These are phyloP conservation scores for Hephaestus fuliginosus DNA, from an alignment of 2,797 vertebrate genomes.

Conservation along the genomic window DNA sequence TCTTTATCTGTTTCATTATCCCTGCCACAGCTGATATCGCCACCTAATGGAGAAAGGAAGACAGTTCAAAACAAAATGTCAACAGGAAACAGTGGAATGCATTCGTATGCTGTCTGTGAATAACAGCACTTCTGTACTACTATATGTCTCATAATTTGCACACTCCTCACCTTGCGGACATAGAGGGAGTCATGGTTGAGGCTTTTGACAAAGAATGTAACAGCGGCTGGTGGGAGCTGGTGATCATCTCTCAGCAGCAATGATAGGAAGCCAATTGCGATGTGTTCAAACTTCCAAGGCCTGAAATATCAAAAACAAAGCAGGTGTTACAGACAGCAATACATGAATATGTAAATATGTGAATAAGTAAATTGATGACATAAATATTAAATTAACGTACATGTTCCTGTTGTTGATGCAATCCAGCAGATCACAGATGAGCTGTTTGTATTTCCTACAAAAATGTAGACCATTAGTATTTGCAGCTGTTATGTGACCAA, in stretches of 20 bases:
- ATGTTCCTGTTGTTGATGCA: slow-evolving; percentile 92
- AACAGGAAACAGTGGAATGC: not conserved
- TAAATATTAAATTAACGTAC: slow-evolving; percentile 83
- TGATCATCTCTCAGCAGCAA: slow-evolving; percentile 94
- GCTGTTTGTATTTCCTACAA: slow-evolving; percentile 92
- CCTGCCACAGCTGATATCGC: slow-evolving; percentile 96
- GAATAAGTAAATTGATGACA: not conserved
- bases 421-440: slow-evolving; percentile 91
- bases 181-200: slow-evolving; percentile 97
- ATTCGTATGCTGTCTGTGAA: not conserved
- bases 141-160: not conserved
- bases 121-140: not conserved
- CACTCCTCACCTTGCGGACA: slow-evolving; percentile 92
- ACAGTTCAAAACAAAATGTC: slow-evolving; percentile 31
- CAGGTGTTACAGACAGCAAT: slow-evolving; percentile 1
- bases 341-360: not conserved
- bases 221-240: slow-evolving; percentile 89
- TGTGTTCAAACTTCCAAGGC: slow-evolving; percentile 99
- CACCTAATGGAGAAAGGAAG: slow-evolving; percentile 86
- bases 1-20: slow-evolving; percentile 97
- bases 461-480: slow-evolving; percentile 39
- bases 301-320: slow-evolving; percentile 76
- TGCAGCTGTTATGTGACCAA: not conserved
- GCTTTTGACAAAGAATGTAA: slow-evolving; percentile 94
- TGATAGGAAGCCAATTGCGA: slow-evolving; percentile 94